Base-by-base conservation (phyloP, 2,797 vertebrate genomes). In the Sebastiscus albofasciatus region DNA sequence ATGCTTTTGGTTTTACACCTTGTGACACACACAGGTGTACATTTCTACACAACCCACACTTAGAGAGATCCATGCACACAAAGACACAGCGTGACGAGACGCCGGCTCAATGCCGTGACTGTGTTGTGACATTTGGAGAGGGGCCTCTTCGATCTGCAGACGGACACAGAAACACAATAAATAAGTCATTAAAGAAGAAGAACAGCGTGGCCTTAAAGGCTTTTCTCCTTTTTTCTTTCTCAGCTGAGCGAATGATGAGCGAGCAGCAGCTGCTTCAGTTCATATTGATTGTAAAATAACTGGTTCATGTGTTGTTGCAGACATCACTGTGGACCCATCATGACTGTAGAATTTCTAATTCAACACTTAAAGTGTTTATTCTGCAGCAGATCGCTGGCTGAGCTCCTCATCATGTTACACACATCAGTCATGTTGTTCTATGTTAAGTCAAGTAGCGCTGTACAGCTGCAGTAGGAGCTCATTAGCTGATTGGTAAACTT, bases 41-140 rank as follows among this genome's bases (percentile, higher is more conserved):
- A 55, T 26, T 20, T 33, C 39, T 14, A 65, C 22, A 49, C 59
- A 60, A 49, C 42, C 24, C 8, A 2, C 18, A 72, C 18, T 67
- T 8, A n/a, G n/a, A 27, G n/a, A 64, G 13, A 49, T 33, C 29
- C 24, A 59, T 14, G 4, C 49, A 65, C 16, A 85, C 79, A 90
- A 75, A 85, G 86, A 49, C 81, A 58, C 89, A 72, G 89, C 6
- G 31, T 4, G n/a, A 29, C 58, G 54, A 75, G 76, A 71, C 20
- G 31, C 49, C 65, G 6, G 55, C 67, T 89, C 61, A 2, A 78
- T 86, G 84, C 6, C 1, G 42, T 9, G 33, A 31, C 49, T 2
- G 56, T 54, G 67, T 65, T 55, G 76, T 91, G 87, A 88, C 87
- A 91, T 92, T 91, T 90, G 29, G 65, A 86, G 72, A 75, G 66